A percentile compares a stretch with the other conserved stretches of the same genome.
These are phyloP conservation scores for Pangasius sanitwongsei DNA, from an alignment of 2,797 vertebrate species.

Conservation along the genomic window DNA sequence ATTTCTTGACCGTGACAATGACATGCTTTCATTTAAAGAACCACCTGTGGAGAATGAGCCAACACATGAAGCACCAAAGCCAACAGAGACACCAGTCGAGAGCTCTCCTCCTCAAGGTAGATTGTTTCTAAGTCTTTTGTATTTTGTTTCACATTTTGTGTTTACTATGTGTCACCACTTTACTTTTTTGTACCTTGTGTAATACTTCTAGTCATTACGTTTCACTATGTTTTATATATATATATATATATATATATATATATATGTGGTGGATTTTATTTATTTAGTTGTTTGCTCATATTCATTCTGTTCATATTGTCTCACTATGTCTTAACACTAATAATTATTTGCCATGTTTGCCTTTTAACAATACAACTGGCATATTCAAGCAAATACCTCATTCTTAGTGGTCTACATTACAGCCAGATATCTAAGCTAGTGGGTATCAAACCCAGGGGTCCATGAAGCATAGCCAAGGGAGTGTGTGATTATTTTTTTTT, in stretches of 20 bases:
- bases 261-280: background rate
- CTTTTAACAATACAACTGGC: background rate
- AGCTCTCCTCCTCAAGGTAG: constrained; percentile 81
- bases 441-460: background rate
- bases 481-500: background rate
- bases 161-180: constrained; percentile 32
- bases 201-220: background rate
- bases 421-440: background rate
- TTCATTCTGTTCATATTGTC: background rate
- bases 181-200: background rate
- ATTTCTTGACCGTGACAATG: constrained; percentile 30
- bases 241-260: background rate
- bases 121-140: constrained; percentile 37
- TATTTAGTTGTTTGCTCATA: background rate
- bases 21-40: constrained; percentile 67
- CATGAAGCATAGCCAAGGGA: background rate
- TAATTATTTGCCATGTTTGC: background rate
- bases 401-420: background rate
- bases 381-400: background rate
- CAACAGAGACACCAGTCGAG: constrained; percentile 55
- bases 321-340: background rate
- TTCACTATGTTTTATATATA: background rate
- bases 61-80: constrained; percentile 53
- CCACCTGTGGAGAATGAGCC: constrained; percentile 65
- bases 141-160: constrained; percentile 5